Base-by-base conservation (phyloP, 2,888 invertebrate genomes). In the Taphrorychus bicolor region DNA sequence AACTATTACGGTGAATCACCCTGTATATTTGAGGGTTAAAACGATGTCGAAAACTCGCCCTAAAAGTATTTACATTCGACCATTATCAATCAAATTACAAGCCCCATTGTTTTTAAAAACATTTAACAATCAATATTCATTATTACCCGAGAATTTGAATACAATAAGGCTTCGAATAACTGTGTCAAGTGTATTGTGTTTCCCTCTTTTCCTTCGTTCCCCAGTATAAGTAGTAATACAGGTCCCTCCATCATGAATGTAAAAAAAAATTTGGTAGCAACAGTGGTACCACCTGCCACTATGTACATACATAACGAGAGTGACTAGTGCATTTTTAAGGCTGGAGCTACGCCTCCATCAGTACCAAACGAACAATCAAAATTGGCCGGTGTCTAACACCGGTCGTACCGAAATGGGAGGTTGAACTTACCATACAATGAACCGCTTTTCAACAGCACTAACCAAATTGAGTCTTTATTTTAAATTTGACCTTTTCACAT, bases 371-470 rank as follows among this genome's bases (percentile, higher is more conserved):
- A 61, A 61, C 24, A 61, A 66, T 53, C 59, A 65, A 41, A 65
- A 59, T 52, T n/a, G n/a, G 65, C 48, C 56, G 32, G 56, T 66
- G 56, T 42, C 51, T 57, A 57, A 61, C 42, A 61, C 51, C 45
- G 52, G 61, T 49, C 54, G 45, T 24, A 40, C 48, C 45, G 22
- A 66, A 61, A 62, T 62, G 59, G 59, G 67, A 68, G 67, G 67
- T 63, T 59, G 53, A 52, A 67, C 62, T 67, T 67, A 67, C 65
- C 69, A 69, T 69, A 69, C 69, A 69, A 69, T 69, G 60, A 53
- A 57, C 18, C 57, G 60, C 60, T 65, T 69, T 69, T 69, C 69
- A 65, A 65, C 65, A 58, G 58, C 49, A 64, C 60, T 54, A 65
- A 69, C 58, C 59, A 65, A 69, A 42, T 69, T 65, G 65, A 65